These are phyloP conservation scores for Cochlearius cochlearius DNA, from an alignment of 2,113 vertebrate genomes.

Conservation along the genomic window DNA sequence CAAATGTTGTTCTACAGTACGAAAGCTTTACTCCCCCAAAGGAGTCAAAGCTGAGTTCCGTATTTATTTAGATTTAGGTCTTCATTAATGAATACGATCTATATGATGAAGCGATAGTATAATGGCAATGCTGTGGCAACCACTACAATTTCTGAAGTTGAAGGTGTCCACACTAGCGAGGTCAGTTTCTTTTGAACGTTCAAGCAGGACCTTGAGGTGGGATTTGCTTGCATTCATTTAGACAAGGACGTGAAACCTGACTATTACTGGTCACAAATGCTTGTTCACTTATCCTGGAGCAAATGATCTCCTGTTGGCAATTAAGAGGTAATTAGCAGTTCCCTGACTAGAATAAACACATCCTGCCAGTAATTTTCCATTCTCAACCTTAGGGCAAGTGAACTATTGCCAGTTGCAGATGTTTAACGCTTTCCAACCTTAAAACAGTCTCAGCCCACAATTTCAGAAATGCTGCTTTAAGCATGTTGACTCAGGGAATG, in stretches of 20 bases:
- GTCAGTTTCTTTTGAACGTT: neutral
- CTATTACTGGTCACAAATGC: neutral
- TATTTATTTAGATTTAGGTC: neutral
- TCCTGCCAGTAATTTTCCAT: neutral
- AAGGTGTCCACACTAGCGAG: neutral
- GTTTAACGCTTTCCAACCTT: neutral
- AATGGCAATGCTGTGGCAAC: neutral
- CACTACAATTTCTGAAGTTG: neutral
- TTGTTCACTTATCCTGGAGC: neutral
- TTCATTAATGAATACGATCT: neutral
- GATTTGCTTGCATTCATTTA: neutral
- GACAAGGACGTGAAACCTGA: neutral
- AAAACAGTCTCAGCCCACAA: neutral
- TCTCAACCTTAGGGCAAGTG: neutral
- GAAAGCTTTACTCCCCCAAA: neutral
- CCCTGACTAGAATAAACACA: neutral
- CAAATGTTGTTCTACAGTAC: neutral
- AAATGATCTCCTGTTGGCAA: neutral
- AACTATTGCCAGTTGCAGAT: neutral
- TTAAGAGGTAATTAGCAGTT: neutral
- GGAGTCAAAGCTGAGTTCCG: neutral
- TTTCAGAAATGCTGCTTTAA: neutral
- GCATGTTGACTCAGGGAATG: neutral
- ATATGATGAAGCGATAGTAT: rapidly evolving
- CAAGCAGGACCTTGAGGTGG: neutral